These are phyloP conservation scores for Typhlichthys eigenmanni DNA, from an alignment of 2,797 vertebrate genomes.

Conservation along the genomic window DNA sequence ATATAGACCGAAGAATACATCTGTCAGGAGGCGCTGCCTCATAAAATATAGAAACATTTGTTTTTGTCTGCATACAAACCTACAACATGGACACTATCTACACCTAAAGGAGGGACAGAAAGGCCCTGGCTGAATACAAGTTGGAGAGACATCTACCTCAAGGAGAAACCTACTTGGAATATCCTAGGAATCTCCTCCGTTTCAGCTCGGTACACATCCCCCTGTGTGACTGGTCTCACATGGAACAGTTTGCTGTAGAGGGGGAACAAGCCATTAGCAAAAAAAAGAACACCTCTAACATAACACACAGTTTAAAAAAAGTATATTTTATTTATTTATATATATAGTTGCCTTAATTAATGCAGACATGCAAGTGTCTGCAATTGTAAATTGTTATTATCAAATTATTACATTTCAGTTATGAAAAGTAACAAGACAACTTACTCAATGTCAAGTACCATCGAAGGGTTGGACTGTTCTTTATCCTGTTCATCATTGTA, in stretches of 20 bases:
- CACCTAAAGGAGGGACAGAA: no score
- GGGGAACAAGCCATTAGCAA: conserved; percentile 4
- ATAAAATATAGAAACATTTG: no score
- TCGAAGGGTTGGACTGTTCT: conserved; percentile 96
- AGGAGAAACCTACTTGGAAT: conserved; percentile 87
- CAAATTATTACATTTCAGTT: background rate
- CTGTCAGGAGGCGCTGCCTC: background rate
- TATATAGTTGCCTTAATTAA: background rate
- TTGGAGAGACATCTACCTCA: conserved; percentile 5
- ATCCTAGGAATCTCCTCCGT: conserved; percentile 98
- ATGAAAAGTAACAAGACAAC: conserved; percentile 50
- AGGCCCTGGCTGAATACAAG: background rate
- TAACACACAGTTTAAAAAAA: no score
- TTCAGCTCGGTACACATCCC: conserved; percentile 97
- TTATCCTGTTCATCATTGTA: conserved; percentile 98
- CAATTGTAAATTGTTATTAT: background rate
- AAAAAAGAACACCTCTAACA: background rate
- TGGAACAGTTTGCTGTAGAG: conserved; percentile 93
- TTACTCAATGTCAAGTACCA: conserved; percentile 99
- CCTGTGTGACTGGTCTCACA: conserved; percentile 97
- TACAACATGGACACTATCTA: no score
- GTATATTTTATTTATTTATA: no score
- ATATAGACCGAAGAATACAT: background rate
- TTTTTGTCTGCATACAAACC: background rate
- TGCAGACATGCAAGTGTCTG: background rate